These are phyloP conservation scores for Piaya cayana DNA, from an alignment of 2,113 vertebrate genomes.

Conservation along the genomic window DNA sequence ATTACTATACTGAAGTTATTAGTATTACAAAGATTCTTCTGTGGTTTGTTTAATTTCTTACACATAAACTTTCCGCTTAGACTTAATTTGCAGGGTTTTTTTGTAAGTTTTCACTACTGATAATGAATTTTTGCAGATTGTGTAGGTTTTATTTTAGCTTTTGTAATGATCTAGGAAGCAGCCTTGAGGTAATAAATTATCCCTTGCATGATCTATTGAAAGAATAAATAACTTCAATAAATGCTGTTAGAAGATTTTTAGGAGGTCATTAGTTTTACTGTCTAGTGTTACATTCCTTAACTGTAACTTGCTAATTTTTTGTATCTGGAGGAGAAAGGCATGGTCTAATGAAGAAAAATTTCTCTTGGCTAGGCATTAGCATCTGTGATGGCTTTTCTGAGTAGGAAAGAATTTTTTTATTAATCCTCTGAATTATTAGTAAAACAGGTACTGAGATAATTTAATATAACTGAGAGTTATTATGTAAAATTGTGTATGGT, in stretches of 20 bases:
- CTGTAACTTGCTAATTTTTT: neutral
- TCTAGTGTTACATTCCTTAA: neutral
- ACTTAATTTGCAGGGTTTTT: neutral
- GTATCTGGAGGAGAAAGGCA: neutral
- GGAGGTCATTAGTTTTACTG: neutral
- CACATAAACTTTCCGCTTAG: neutral
- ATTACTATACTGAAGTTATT: neutral
- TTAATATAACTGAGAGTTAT: neutral
- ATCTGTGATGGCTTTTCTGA: neutral
- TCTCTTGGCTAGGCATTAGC: neutral
- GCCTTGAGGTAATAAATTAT: neutral
- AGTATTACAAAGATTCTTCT: neutral
- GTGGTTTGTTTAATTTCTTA: neutral
- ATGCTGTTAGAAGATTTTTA: neutral
- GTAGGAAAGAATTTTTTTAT: constrained; percentile 4
- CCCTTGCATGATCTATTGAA: neutral
- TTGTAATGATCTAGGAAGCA: neutral
- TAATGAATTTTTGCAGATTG: neutral
- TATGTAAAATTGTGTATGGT: neutral
- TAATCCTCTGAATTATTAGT: neutral
- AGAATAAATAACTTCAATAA: neutral
- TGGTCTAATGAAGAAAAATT: neutral
- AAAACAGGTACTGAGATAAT: neutral
- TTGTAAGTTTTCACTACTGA: neutral
- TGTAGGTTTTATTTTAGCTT: neutral